These are phyloP conservation scores for Corythornis vintsioides DNA, from an alignment of 2,113 vertebrate species.

Conservation along the genomic window DNA sequence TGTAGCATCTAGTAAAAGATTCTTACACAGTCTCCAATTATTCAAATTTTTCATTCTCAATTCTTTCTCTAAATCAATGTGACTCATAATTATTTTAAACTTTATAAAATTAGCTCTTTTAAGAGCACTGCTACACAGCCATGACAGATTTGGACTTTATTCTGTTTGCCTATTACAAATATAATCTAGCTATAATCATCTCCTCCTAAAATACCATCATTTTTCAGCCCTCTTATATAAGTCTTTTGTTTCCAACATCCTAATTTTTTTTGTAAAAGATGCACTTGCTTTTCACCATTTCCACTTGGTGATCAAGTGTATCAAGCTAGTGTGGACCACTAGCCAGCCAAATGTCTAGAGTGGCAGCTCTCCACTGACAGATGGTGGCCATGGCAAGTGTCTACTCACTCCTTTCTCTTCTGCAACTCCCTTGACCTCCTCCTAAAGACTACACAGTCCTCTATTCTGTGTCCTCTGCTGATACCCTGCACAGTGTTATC, in stretches of 20 bases:
- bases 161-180: conserved; percentile 20
- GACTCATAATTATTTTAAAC: conserved; percentile 49
- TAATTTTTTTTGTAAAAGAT: neutral
- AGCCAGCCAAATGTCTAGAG: neutral
- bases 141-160: conserved; percentile 30
- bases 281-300: neutral
- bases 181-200: conserved; percentile 18
- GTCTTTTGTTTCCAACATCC: neutral
- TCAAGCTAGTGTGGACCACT: neutral
- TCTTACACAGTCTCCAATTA: conserved; percentile 13
- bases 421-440: neutral
- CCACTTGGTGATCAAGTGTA: neutral
- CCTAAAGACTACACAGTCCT: neutral
- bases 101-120: conserved; percentile 28
- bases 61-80: conserved; percentile 29
- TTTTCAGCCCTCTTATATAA: neutral
- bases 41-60: conserved; percentile 7
- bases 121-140: neutral
- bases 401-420: neutral
- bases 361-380: neutral
- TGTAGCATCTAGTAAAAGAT: neutral
- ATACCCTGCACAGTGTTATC: neutral
- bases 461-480: neutral
- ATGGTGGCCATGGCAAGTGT: neutral
- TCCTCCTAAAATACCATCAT: neutral